phyloP scores from a whole-genome alignment of 2,888 invertebrate species.

The Torymus auratus region DNA sequence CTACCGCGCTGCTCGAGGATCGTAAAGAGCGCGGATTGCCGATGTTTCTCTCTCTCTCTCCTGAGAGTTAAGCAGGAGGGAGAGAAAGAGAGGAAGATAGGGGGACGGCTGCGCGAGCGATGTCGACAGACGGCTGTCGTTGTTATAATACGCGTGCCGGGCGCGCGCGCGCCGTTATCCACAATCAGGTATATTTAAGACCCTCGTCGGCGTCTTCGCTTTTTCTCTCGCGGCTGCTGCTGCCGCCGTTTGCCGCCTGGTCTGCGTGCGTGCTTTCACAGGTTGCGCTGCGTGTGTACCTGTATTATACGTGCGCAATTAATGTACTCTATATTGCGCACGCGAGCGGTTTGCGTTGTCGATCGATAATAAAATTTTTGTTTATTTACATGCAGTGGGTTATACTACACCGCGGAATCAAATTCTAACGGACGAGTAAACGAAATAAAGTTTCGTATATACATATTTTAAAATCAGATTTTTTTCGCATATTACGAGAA shows the following conservation, averaged over 20 bases:
- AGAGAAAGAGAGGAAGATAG: slow-evolving; percentile 17
- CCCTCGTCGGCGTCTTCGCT: not conserved
- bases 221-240: not conserved
- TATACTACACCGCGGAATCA: too few species aligned
- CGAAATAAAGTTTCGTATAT: too few species aligned
- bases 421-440: too few species aligned
- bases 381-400: too few species aligned
- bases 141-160: slow-evolving; percentile 51
- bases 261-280: too few species aligned
- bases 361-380: too few species aligned
- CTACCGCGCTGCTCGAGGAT: not conserved
- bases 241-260: not conserved
- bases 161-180: slow-evolving; percentile 32
- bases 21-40: slow-evolving; percentile 32
- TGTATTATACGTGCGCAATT: too few species aligned
- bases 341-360: too few species aligned
- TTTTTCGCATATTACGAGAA: too few species aligned
- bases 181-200: slow-evolving; percentile 31
- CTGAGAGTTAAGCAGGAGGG: slow-evolving; percentile 5
- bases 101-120: slow-evolving; percentile 61
- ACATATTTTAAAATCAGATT: too few species aligned
- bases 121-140: slow-evolving; percentile 67
- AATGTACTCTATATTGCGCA: too few species aligned
- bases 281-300: too few species aligned
- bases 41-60: not conserved